Percentiles rank a stretch among this genome's conserved stretches.
Conservation (phyloP, 2,888 invertebrate species). For the Rhamphomyia laevipes region DNA sequence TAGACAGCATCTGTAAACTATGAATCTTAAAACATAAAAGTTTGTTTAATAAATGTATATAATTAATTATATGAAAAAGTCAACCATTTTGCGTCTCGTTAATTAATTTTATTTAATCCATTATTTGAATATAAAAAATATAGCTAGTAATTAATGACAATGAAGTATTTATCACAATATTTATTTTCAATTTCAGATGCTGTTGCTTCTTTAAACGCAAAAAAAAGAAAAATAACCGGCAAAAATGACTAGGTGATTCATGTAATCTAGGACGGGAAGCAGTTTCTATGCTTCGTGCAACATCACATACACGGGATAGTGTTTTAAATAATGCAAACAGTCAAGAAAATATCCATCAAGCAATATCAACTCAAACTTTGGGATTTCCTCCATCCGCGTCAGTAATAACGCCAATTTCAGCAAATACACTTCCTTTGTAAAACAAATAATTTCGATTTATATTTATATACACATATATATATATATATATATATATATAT, state of each 20-base stretch:
- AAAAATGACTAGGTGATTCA: slow-evolving; percentile 75
- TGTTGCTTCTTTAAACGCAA: slow-evolving; percentile 98
- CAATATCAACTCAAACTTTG: slow-evolving; percentile 40
- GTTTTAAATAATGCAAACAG: slow-evolving; percentile 39
- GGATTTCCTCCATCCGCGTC: slow-evolving; percentile 42
- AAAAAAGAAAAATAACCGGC: slow-evolving; percentile 93
- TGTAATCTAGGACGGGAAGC: slow-evolving; percentile 53
- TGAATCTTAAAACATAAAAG: too few species aligned
- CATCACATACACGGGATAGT: slow-evolving; percentile 49
- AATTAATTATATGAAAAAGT: too few species aligned
- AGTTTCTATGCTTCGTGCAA: slow-evolving; percentile 48
- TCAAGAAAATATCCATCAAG: slow-evolving; percentile 43
- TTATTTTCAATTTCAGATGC: slow-evolving; percentile 80
- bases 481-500: too few species aligned
- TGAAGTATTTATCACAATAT: too few species aligned
- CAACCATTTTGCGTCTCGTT: too few species aligned
- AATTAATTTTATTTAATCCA: too few species aligned
- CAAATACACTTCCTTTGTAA: slow-evolving; percentile 42
- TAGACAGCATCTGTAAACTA: too few species aligned
- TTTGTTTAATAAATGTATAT: too few species aligned
- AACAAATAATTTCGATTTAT: neutral
- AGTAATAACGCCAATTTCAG: slow-evolving; percentile 40
- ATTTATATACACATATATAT: too few species aligned
- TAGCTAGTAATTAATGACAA: too few species aligned
- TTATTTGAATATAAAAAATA: too few species aligned